Conservation (phyloP, 2,888 invertebrate species). For the Amaurobius ferox region DNA sequence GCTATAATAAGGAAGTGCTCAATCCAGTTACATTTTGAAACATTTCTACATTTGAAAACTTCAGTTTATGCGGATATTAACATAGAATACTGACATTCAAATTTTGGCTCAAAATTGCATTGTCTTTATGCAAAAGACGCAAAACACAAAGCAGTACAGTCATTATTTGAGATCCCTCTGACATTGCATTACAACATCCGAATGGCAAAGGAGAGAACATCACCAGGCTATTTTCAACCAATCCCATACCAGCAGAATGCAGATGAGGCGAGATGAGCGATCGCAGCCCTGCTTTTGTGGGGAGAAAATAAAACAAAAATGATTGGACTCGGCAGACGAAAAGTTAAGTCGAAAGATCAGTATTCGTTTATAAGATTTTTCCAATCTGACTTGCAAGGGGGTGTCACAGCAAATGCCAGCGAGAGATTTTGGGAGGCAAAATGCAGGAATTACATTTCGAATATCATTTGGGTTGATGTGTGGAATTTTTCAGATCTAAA, state of each 20-base stretch:
- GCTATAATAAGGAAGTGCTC: no score
- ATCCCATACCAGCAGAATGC: not conserved
- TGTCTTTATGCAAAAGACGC: constrained; percentile 3
- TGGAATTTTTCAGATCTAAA: not conserved
- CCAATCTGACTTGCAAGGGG: not conserved
- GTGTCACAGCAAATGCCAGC: not conserved
- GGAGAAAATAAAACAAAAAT: not conserved
- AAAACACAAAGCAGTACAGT: not conserved
- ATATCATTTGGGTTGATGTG: not conserved
- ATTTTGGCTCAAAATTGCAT: not conserved
- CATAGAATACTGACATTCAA: not conserved
- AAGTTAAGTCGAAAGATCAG: constrained; percentile 5
- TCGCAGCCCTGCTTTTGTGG: not conserved
- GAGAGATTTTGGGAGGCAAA: not conserved
- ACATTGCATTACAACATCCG: constrained; percentile 1
- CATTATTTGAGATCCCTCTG: not conserved
- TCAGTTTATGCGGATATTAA: not conserved
- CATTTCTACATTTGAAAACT: not conserved
- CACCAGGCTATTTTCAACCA: not conserved
- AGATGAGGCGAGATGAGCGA: constrained; percentile 3
- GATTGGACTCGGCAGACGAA: not conserved
- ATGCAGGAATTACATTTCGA: not conserved
- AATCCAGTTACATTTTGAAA: no score
- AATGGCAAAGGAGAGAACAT: not conserved
- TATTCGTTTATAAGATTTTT: not conserved